These are phyloP conservation scores for Leptothorax acervorum DNA, from an alignment of 2,888 invertebrate species.

Conservation along the genomic window DNA sequence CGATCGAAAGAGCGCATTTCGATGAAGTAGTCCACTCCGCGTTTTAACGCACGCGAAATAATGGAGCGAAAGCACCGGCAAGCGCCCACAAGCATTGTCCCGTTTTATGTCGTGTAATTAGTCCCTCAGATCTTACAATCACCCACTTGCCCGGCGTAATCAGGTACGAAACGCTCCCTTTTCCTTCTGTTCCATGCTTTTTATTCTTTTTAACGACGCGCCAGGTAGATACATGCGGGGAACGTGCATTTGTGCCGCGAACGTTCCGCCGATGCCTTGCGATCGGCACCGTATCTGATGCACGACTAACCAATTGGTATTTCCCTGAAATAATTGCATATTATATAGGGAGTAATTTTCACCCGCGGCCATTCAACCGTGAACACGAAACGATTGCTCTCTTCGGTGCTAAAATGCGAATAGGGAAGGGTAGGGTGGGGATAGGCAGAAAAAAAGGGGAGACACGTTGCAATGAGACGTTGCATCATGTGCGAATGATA, in stretches of 20 bases:
- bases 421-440: constrained; percentile 19
- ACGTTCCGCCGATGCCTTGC: constrained; percentile 56
- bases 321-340: constrained; percentile 73
- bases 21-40: not conserved
- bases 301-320: constrained; percentile 75
- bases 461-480: constrained; percentile 68
- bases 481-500: constrained; percentile 67
- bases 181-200: constrained; percentile 12
- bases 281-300: constrained; percentile 68
- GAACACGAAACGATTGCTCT: constrained; percentile 68
- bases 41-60: constrained; percentile 14
- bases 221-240: not conserved
- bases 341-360: constrained; percentile 70
- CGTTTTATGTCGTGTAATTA: constrained; percentile 43
- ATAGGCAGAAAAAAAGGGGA: constrained; percentile 48
- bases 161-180: constrained; percentile 32
- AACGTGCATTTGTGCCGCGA: constrained; percentile 20
- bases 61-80: constrained; percentile 2
- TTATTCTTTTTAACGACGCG: constrained; percentile 1
- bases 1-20: not conserved
- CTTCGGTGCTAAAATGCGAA: constrained; percentile 65
- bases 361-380: constrained; percentile 74
- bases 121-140: constrained; percentile 35
- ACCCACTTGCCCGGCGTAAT: constrained; percentile 35
- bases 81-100: constrained; percentile 19